These are phyloP conservation scores for Barypeithes pellucidus DNA, from an alignment of 2,888 invertebrate species.

Conservation along the genomic window DNA sequence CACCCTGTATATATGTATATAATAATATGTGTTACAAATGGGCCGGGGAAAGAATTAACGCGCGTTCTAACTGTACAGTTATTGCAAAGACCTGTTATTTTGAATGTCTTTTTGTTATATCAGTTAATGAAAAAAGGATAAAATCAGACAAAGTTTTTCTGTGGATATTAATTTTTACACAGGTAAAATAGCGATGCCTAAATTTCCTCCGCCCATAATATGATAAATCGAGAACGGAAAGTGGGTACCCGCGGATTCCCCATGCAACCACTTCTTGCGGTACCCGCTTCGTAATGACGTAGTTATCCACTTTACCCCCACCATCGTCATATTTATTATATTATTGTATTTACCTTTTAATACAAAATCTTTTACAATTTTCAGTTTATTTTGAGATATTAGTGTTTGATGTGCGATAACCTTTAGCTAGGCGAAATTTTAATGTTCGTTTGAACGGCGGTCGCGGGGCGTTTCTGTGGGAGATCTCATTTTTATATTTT, in stretches of 20 bases:
- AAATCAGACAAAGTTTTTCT: no score
- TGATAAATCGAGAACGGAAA: not conserved
- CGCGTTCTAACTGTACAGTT: no score
- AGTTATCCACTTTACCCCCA: slow-evolving; percentile 15
- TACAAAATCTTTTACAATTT: slow-evolving; percentile 33
- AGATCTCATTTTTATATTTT: slow-evolving; percentile 13
- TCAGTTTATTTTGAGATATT: slow-evolving; percentile 33
- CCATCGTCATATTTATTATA: not conserved
- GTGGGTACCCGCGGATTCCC: slow-evolving; percentile 28
- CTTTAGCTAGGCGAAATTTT: not conserved
- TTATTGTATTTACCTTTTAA: slow-evolving; percentile 33
- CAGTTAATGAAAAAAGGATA: no score
- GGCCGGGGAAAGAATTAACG: no score
- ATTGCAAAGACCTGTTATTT: no score
- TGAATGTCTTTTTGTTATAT: no score
- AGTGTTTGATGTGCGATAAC: slow-evolving; percentile 16
- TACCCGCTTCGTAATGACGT: slow-evolving; percentile 8
- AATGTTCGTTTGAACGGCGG: slow-evolving; percentile 6
- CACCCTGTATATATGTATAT: no score
- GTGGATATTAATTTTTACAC: no score
- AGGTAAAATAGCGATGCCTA: no score
- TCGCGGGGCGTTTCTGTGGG: not conserved
- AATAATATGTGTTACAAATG: no score
- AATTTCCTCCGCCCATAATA: not conserved
- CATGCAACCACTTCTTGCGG: slow-evolving; percentile 21